Conservation (phyloP, 2,797 vertebrate species). For the Pipistrellus kuhlii region DNA sequence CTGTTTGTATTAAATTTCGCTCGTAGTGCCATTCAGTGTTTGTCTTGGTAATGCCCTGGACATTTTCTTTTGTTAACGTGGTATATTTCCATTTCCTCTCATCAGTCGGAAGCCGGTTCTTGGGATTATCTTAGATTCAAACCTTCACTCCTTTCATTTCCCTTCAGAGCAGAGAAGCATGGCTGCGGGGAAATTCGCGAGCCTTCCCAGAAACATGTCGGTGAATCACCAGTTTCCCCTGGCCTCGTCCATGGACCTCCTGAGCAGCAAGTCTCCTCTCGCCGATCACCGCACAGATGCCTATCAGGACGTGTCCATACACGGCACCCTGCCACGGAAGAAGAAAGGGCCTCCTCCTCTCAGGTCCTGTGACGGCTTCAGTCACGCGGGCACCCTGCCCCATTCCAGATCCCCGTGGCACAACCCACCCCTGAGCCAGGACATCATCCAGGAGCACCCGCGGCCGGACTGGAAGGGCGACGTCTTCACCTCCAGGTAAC, state of each 20-base stretch:
- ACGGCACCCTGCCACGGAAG: conserved; percentile 96
- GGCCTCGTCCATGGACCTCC: conserved; percentile 95
- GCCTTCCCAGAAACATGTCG: conserved; percentile 93
- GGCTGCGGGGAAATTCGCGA: conserved; percentile 96
- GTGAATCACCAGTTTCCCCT: conserved; percentile 91
- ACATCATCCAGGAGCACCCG: conserved; percentile 90
- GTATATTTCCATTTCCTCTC: conserved; percentile 15
- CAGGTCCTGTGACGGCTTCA: conserved; percentile 86
- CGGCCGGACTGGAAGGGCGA: conserved; percentile 79
- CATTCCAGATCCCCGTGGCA: conserved; percentile 83
- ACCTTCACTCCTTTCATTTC: conserved; percentile 57
- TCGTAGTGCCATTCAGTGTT: not conserved
- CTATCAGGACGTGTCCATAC: conserved; percentile 94
- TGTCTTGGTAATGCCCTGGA: not conserved
- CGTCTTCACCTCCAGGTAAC: conserved; percentile 88
- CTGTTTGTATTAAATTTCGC: not conserved
- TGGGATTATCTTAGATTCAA: not conserved
- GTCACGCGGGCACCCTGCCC: conserved; percentile 84
- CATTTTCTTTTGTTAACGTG: not conserved
- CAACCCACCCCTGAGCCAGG: conserved; percentile 87
- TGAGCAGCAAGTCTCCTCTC: conserved; percentile 90
- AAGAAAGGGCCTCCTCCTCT: conserved; percentile 90
- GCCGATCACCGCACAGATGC: conserved; percentile 84
- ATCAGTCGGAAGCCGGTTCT: not conserved
- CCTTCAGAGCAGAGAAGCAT: conserved; percentile 94